phyloP scores from a whole-genome alignment of 2,113 vertebrate species.

The Lanius collurio region DNA sequence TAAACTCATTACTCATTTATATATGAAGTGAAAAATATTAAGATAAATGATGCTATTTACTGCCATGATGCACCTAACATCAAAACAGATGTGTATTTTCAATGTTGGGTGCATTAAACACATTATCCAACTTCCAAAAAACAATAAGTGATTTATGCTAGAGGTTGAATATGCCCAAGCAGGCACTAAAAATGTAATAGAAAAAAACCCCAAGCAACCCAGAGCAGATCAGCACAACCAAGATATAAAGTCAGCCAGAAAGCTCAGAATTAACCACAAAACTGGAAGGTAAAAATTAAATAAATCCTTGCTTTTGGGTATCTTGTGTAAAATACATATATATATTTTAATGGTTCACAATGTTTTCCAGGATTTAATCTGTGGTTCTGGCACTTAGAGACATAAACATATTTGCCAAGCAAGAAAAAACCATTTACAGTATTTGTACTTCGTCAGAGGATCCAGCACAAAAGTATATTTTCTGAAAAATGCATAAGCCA shows the following conservation, averaged over 20 bases:
- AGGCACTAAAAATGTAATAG: not conserved
- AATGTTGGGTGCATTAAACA: not conserved
- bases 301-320: not conserved
- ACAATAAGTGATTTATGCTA: conserved; percentile 39
- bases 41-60: conserved; percentile 36
- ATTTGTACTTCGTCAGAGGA: not conserved
- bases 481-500: not conserved
- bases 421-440: not conserved
- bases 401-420: not conserved
- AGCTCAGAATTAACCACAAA: not conserved
- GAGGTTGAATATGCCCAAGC: not conserved
- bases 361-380: not conserved
- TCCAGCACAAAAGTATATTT: not conserved
- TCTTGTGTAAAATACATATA: not conserved
- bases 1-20: conserved; percentile 6
- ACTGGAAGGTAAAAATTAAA: not conserved
- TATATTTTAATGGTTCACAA: not conserved
- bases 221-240: not conserved
- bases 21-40: conserved; percentile 26
- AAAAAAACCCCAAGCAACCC: not conserved
- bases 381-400: not conserved
- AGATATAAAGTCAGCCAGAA: not conserved
- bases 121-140: conserved; percentile 45
- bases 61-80: not conserved
- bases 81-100: conserved; percentile 28